A percentile compares a stretch with the other conserved stretches of the same genome.
Evolutionary conservation across 2,113 vertebrate species (phyloP).

Genomic region (Alethe diademata): DNA sequence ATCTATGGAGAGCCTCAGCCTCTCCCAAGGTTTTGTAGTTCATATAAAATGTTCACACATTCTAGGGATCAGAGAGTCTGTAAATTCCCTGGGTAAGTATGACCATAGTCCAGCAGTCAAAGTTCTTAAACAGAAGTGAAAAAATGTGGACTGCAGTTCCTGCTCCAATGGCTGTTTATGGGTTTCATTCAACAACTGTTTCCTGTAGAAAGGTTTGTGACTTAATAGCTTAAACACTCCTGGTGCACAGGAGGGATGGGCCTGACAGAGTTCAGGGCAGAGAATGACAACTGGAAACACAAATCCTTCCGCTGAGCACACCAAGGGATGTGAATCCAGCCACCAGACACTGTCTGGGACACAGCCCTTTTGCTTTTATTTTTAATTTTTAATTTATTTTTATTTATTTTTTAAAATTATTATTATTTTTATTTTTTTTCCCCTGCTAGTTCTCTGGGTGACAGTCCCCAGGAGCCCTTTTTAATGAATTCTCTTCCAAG

Average conservation of each 20-base stretch:
- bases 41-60: not conserved
- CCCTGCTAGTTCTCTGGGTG: not conserved
- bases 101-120: not conserved
- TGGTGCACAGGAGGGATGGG: not conserved
- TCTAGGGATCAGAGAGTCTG: not conserved
- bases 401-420: too few relatives aligned
- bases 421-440: not conserved
- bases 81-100: not conserved
- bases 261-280: not conserved
- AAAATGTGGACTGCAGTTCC: not conserved
- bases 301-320: not conserved
- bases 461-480: not conserved
- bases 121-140: constrained; percentile 22
- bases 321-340: not conserved
- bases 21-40: not conserved
- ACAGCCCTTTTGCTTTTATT: not conserved
- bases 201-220: constrained; percentile 11
- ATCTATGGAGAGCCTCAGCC: not conserved
- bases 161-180: constrained; percentile 2
- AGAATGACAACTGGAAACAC: not conserved
- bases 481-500: not conserved
- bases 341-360: not conserved
- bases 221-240: constrained; percentile 32
- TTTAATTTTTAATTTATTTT: not conserved
- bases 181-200: constrained; percentile 30